phyloP scores from a whole-genome alignment of 2,888 invertebrate species.

The Luperina testacea region DNA sequence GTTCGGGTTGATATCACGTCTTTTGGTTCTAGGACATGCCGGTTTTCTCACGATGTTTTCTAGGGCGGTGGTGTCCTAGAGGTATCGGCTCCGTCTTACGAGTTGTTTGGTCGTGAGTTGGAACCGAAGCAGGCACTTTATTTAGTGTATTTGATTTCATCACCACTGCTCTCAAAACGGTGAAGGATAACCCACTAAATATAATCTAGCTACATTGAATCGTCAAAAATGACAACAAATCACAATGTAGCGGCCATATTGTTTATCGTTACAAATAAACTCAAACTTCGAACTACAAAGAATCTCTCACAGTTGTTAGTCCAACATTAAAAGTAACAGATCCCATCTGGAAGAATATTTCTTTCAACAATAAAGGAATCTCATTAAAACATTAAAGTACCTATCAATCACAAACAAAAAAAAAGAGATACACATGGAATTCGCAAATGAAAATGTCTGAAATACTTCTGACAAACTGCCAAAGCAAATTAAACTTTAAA shows the following conservation, averaged over 20 bases:
- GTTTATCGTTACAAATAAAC: neutral
- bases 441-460: slow-evolving; percentile 42
- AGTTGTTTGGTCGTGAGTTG: too few species aligned
- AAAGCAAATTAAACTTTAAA: slow-evolving; percentile 42
- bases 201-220: neutral
- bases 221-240: neutral
- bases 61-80: too few species aligned
- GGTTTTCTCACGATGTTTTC: too few species aligned
- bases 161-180: too few species aligned
- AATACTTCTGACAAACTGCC: slow-evolving; percentile 12
- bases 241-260: neutral
- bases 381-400: slow-evolving; percentile 60
- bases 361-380: slow-evolving; percentile 51
- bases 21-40: too few species aligned
- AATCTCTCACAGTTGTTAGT: slow-evolving; percentile 12
- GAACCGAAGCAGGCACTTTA: too few species aligned
- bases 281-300: slow-evolving; percentile 18
- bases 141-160: too few species aligned
- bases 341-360: slow-evolving; percentile 43
- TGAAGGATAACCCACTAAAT: too few species aligned
- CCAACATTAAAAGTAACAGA: slow-evolving; percentile 30
- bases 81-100: too few species aligned
- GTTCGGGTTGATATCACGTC: too few species aligned
- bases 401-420: slow-evolving; percentile 57
- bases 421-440: slow-evolving; percentile 49